Evolutionary conservation across 2,113 vertebrate genomes (phyloP).

Genomic region (Amazona guildingii): DNA sequence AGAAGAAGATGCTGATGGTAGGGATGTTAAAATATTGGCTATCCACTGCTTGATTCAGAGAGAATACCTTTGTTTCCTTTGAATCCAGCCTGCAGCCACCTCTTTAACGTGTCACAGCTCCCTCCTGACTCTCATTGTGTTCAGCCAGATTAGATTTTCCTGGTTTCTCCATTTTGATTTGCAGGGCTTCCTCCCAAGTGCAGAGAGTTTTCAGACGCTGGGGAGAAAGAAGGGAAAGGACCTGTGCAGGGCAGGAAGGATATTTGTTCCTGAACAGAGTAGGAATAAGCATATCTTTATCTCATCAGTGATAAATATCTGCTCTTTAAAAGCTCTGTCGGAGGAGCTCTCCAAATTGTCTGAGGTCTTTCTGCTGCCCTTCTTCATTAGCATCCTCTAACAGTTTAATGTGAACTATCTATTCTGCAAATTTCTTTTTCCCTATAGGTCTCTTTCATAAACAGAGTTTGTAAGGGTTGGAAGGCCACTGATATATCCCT

Average conservation of each 20-base stretch:
- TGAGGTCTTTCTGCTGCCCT: background rate
- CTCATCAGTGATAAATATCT: background rate
- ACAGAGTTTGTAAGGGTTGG: background rate
- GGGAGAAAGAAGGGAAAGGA: background rate
- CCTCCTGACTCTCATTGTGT: background rate
- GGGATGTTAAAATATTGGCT: background rate
- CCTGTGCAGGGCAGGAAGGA: background rate
- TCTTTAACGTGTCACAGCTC: background rate
- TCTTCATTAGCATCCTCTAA: background rate
- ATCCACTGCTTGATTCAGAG: background rate
- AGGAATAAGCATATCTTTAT: background rate
- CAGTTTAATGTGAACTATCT: background rate
- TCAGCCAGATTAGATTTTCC: background rate
- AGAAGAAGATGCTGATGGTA: background rate
- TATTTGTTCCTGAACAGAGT: background rate
- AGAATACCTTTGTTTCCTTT: background rate
- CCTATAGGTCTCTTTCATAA: background rate
- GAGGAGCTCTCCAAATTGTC: background rate
- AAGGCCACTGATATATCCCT: background rate
- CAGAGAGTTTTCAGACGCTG: background rate
- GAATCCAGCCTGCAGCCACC: background rate
- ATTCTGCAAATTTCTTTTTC: background rate
- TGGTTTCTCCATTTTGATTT: background rate
- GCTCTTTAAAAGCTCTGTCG: background rate
- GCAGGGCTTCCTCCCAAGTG: background rate